Evolutionary conservation across 2,888 invertebrate genomes (phyloP), one percentile per base, ranked within the genome.

Genomic region (Drosophila kambysellisi): DNA sequence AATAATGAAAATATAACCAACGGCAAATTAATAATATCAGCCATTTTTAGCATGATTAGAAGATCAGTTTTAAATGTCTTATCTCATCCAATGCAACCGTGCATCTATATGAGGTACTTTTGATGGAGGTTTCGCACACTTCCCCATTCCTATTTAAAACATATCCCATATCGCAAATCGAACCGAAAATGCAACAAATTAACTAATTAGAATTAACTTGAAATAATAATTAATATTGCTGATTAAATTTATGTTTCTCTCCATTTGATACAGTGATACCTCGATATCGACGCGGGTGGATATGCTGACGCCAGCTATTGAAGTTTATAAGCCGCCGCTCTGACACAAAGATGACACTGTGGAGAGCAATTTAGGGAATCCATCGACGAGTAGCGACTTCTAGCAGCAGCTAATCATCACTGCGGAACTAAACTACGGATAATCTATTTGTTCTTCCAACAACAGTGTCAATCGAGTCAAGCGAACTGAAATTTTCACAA

Each of bases 251-350:
- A 0, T 35, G 5, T 51, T 8, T 32, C 60, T 17, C 11, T n/a
- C 6, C n/a, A 11, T 29, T 6, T 51, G 29, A 93, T 94, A 32
- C 94, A 96, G 95, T 92, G 96, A 96, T 93, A 95, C 95, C 89
- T 96, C 96, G 89, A 95, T 96, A 93, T 95, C 95, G 93, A 95
- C 95, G 87, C 94, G 95, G 76, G 95, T 96, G 88, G 95, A 96
- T 91, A 93, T 95, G 92, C 94, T 95, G 91, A 94, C 94, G 91
- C 94, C 94, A 86, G 93, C 93, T 79, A 93, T 93, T 86, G 93
- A 93, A 93, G 93, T 93, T n/a, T 93, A 93, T 74, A 93, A 93
- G 73, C 93, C 93, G 80, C 93, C 93, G n/a, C 93, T 93, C 92
- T 93, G 93, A 93, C 93, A 93, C 91, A 93, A 93, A 88, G 93